Evolutionary conservation across 2,113 vertebrate genomes (phyloP), one percentile per base, ranked within the genome.

Genomic region (Lonchura striata): DNA sequence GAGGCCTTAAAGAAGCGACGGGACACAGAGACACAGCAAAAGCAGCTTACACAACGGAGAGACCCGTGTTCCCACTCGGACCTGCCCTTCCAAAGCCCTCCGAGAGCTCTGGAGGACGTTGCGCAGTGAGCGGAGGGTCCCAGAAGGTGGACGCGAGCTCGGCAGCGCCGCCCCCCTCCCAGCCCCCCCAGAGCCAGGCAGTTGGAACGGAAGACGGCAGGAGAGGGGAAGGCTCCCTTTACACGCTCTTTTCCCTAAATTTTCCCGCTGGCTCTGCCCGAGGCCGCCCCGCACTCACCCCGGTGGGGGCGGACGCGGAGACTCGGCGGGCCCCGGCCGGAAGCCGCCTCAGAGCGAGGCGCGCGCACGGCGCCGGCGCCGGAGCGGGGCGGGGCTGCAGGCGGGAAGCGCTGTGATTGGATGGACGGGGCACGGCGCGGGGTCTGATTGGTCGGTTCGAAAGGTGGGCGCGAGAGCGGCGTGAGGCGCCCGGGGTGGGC

Each of bases 181-280:
- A 14, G 9, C 37, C 15, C 17, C 20, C 20, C 25, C 39, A 10
- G 1, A 5, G 20, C 16, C 64, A 20, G 25, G 27, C 12, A 2
- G 27, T 0, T 28, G 4, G 15, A 7, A 25, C 10, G 5, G 15
- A 30, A 41, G 3, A 39, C 8, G 3, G 6, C 10, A 2, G 9
- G 3, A 8, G 8, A 1, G 1, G 2, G 4, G 1, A 4, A 5
- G 1, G 2, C 13, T 27, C 56, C 13, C 41, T 6, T 5, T 31
- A 27, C 0, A 3, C 60, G 19, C 15, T 22, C 28, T 11, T 21
- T 15, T 3, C 54, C 11, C 30, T 13, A 2, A 18, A 7, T 23
- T 19, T 33, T 69, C 33, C 63, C 27, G 7, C 17, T 4, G 30
- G 20, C 49, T 19, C 27, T 22, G 15, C 59, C 33, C 59, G 2